Evolutionary conservation across 2,113 vertebrate species (phyloP).

Genomic region (Dipodomys merriami): DNA sequence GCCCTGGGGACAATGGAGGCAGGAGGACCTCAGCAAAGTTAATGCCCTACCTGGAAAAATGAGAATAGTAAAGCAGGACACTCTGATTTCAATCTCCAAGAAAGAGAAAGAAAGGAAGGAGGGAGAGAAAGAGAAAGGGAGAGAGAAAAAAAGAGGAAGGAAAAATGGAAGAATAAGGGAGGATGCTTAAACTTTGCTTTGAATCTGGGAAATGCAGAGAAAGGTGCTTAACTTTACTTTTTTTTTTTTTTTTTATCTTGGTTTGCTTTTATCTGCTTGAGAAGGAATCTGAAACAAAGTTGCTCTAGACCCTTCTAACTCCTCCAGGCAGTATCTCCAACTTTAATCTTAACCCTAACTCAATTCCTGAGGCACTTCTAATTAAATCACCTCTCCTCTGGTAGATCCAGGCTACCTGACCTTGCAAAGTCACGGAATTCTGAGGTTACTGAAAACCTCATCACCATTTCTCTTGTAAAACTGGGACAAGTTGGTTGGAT

Average conservation of each 20-base stretch:
- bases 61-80: no score
- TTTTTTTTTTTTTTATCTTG: not conserved
- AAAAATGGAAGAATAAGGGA: not conserved
- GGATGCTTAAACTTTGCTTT: not conserved
- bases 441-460: not conserved
- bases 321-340: not conserved
- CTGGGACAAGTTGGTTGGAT: not conserved
- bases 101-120: not conserved
- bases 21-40: no score
- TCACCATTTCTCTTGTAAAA: not conserved
- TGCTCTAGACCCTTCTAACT: not conserved
- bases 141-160: no score
- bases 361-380: not conserved
- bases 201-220: not conserved
- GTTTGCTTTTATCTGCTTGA: not conserved
- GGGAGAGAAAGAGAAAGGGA: no score
- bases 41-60: no score
- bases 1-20: no score
- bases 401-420: not conserved
- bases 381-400: not conserved
- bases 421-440: not conserved
- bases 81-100: no score
- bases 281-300: not conserved
- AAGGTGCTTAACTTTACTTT: not conserved
- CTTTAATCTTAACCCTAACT: slow-evolving; percentile 2